Conservation (phyloP, 2,113 vertebrate genomes). For the Perca flavescens region DNA sequence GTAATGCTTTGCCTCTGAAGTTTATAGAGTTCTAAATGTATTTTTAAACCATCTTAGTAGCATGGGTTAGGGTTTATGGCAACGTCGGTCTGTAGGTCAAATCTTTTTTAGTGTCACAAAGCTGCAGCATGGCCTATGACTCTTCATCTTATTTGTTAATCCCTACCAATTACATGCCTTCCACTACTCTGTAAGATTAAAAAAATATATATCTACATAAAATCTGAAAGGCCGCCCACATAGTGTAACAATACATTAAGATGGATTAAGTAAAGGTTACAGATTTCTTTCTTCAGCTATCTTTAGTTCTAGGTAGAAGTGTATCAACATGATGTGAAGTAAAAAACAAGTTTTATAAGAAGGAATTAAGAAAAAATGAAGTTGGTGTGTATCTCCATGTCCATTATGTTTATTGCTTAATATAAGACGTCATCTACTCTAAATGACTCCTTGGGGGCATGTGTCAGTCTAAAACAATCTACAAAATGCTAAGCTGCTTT, state of each 20-base stretch:
- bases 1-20: background rate
- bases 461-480: constrained; percentile 24
- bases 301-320: background rate
- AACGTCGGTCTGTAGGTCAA: background rate
- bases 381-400: background rate
- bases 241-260: background rate
- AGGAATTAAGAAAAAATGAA: background rate
- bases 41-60: background rate
- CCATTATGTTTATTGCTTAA: background rate
- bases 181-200: background rate
- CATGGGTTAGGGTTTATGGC: background rate
- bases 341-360: background rate
- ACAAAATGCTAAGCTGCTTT: constrained; percentile 48
- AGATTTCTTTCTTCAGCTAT: background rate
- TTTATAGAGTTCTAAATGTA: background rate
- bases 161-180: background rate
- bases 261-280: background rate
- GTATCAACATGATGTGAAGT: background rate
- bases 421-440: background rate
- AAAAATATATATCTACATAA: too few species aligned
- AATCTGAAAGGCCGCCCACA: background rate
- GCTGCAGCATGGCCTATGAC: too few species aligned
- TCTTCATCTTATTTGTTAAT: too few species aligned
- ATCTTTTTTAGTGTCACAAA: too few species aligned
- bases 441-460: background rate